phyloP scores from a whole-genome alignment of 2,888 invertebrate species.

The Dynastes grantii region DNA sequence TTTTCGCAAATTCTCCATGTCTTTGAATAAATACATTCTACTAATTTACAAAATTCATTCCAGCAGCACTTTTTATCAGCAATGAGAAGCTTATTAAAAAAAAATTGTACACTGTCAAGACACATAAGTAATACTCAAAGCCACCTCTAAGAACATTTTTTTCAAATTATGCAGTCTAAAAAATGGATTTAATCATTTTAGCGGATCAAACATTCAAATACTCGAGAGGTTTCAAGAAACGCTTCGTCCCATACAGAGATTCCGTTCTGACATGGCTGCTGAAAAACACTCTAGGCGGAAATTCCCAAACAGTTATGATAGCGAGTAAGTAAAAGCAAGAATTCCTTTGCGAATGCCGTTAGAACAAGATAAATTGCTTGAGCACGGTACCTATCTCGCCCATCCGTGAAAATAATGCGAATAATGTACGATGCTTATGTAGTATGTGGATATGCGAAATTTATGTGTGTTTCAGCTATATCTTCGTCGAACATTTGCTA shows the following conservation, averaged over 20 bases:
- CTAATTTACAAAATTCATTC: too few species aligned
- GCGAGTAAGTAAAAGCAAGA: constrained; percentile 77
- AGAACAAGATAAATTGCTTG: constrained; percentile 28
- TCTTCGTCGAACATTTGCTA: constrained; percentile 84
- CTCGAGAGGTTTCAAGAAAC: constrained; percentile 61
- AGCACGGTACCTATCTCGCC: background rate
- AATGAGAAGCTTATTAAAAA: too few species aligned
- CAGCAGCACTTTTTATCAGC: too few species aligned
- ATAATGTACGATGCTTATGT: constrained; percentile 14
- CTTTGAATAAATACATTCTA: too few species aligned
- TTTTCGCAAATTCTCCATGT: too few species aligned
- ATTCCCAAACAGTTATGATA: constrained; percentile 84
- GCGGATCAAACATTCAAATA: constrained; percentile 68
- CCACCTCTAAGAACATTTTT: too few species aligned
- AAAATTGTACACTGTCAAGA: too few species aligned
- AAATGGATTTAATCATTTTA: constrained; percentile 58
- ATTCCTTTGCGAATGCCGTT: constrained; percentile 19
- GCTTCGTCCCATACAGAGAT: constrained; percentile 86
- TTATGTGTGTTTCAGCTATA: constrained; percentile 74
- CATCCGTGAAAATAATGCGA: constrained; percentile 31
- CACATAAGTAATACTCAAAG: too few species aligned
- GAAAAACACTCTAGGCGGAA: constrained; percentile 86
- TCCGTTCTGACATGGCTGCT: constrained; percentile 87
- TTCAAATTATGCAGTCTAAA: background rate
- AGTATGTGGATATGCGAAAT: background rate